A percentile compares a stretch with the other conserved stretches of the same genome.
phyloP scores from a whole-genome alignment of 1,140 invertebrate species.

The Mamestra configurata region DNA sequence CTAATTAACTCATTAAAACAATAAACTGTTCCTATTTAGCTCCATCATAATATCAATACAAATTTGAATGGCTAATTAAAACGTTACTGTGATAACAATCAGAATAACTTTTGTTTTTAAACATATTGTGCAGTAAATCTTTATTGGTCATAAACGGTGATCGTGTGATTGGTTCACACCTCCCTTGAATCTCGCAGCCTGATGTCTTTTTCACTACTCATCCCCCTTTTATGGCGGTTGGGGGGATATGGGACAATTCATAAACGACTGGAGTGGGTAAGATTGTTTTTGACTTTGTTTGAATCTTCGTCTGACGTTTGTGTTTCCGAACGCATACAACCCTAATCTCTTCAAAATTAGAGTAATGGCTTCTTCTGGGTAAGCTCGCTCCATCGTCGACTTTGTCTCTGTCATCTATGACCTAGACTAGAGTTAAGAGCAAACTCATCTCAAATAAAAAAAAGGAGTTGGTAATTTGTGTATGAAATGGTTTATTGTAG shows the following conservation, averaged over 20 bases:
- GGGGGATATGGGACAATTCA: conserved; percentile 14
- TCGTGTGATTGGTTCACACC: conserved; percentile 50
- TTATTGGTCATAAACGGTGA: conserved; percentile 34
- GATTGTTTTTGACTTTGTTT: too few relatives aligned
- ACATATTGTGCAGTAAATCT: conserved; percentile 38
- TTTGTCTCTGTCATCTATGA: too few relatives aligned
- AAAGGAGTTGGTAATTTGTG: too few relatives aligned
- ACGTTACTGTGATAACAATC: not conserved
- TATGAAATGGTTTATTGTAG: too few relatives aligned
- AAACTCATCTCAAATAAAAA: too few relatives aligned
- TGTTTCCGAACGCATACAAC: too few relatives aligned
- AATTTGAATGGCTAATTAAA: conserved; percentile 10
- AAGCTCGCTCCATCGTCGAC: too few relatives aligned
- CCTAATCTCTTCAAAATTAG: too few relatives aligned
- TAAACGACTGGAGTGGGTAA: not conserved
- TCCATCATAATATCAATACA: not conserved
- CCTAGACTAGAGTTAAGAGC: too few relatives aligned
- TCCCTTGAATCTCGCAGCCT: conserved; percentile 44
- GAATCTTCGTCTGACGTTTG: too few relatives aligned
- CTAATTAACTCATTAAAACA: not conserved
- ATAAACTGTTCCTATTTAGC: not conserved
- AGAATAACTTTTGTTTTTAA: conserved; percentile 9
- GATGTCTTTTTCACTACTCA: conserved; percentile 53
- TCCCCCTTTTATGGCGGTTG: conserved; percentile 46
- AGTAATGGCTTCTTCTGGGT: too few relatives aligned